phyloP scores from a whole-genome alignment of 2,113 vertebrate species.

The Neodon shergylaensis region DNA sequence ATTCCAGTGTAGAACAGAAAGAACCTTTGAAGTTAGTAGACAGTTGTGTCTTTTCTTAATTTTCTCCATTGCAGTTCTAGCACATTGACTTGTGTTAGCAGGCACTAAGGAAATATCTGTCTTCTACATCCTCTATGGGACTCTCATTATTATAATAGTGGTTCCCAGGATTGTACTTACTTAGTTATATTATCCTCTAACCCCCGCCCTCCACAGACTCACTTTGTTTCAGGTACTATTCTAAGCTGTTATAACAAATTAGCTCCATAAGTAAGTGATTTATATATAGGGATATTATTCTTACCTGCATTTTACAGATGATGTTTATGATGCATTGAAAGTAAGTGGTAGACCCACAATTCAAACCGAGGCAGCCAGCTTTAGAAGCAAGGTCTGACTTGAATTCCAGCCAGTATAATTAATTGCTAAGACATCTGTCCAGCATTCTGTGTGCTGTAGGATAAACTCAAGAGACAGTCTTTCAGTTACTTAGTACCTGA shows the following conservation, averaged over 20 bases:
- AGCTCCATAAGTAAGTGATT: not conserved
- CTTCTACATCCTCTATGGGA: not conserved
- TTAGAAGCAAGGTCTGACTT: constrained; percentile 42
- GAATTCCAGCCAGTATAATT: not conserved
- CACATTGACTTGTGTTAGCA: not conserved
- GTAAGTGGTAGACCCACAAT: not conserved
- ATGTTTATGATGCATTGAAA: not conserved
- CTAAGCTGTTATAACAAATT: constrained; percentile 27
- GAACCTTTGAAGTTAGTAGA: not conserved
- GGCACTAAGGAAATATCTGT: not conserved
- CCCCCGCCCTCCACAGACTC: too few relatives aligned
- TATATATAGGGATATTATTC: not conserved
- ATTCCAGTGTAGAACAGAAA: constrained; percentile 22
- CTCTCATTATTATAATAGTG: constrained; percentile 24
- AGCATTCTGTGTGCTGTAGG: not conserved
- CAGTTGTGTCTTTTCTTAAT: not conserved
- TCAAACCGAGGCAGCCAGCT: not conserved
- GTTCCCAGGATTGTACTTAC: not conserved
- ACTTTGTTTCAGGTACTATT: not conserved
- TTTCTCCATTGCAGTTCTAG: not conserved
- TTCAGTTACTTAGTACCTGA: constrained; percentile 40
- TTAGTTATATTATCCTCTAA: constrained; percentile 19
- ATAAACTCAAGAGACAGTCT: constrained; percentile 3
- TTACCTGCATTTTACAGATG: constrained; percentile 41
- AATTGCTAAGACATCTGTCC: not conserved